Evolutionary conservation across 1,140 invertebrate genomes (phyloP).

Genomic region (Drosophila gunungcola): DNA sequence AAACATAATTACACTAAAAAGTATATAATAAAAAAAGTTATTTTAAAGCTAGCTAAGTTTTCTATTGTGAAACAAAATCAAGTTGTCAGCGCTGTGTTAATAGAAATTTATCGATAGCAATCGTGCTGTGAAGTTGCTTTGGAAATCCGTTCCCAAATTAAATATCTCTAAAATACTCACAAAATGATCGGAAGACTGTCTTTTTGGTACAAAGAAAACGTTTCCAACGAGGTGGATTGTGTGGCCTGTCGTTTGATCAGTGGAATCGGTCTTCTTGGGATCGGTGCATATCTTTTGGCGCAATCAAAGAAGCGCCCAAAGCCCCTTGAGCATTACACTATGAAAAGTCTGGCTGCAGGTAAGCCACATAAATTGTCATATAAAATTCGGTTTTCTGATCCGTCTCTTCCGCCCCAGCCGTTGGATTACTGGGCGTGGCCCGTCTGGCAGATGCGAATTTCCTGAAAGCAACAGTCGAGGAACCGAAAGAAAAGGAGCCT

Average conservation of each 20-base stretch:
- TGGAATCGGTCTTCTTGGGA: constrained; percentile 63
- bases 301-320: constrained; percentile 57
- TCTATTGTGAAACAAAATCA: not conserved
- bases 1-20: not conserved
- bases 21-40: too few relatives aligned
- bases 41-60: not conserved
- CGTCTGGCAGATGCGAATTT: constrained; percentile 65
- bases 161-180: not conserved
- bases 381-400: not conserved
- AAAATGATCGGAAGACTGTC: constrained; percentile 67
- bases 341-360: constrained; percentile 71
- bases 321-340: constrained; percentile 52
- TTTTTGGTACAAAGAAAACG: constrained; percentile 56
- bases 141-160: not conserved
- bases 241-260: constrained; percentile 64
- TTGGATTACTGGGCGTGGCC: constrained; percentile 58
- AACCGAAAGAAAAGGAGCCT: constrained; percentile 22
- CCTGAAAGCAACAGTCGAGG: constrained; percentile 37
- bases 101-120: not conserved
- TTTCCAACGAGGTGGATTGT: constrained; percentile 49
- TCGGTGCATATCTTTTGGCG: constrained; percentile 55
- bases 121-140: too few relatives aligned
- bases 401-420: constrained; percentile 18
- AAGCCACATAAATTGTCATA: not conserved
- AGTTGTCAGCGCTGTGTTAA: not conserved